These are phyloP conservation scores for Poicephalus meyeri DNA, from an alignment of 2,113 vertebrate genomes.

Conservation along the genomic window DNA sequence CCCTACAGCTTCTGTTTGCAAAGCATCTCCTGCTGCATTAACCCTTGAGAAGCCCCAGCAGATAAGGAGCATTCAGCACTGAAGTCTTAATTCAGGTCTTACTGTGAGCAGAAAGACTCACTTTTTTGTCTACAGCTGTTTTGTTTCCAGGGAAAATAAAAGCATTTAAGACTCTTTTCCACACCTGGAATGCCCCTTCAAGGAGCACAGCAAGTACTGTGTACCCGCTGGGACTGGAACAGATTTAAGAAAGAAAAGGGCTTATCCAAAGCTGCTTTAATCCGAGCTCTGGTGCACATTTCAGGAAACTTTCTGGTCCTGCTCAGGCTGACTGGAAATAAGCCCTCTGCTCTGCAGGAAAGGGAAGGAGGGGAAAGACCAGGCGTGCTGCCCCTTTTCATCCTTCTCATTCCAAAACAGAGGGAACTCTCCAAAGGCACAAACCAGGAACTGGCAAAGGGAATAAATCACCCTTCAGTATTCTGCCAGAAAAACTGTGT, in stretches of 20 bases:
- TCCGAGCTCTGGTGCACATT: not conserved
- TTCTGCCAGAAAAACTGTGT: not conserved
- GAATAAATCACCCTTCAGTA: not conserved
- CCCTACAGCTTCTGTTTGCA: conserved; percentile 29
- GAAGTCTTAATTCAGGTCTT: not conserved
- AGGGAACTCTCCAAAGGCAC: rapidly evolving
- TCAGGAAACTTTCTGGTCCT: not conserved
- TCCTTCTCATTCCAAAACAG: not conserved
- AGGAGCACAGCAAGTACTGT: not conserved
- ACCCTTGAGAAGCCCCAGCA: not conserved
- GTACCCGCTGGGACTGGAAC: conserved; percentile 4
- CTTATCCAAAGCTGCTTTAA: conserved; percentile 54
- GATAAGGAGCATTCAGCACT: not conserved
- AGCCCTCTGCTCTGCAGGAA: not conserved
- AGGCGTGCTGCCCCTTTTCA: not conserved
- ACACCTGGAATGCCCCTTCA: not conserved
- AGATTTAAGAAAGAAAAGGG: conserved; percentile 24
- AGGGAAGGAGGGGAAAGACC: not conserved
- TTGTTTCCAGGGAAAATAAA: conserved; percentile 21
- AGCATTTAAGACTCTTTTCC: not conserved
- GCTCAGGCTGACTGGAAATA: not conserved
- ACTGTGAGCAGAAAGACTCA: not conserved
- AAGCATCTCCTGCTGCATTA: not conserved
- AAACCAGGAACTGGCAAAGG: conserved; percentile 6
- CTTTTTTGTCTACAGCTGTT: not conserved